phyloP scores from a whole-genome alignment of 2,888 invertebrate genomes.

The Theodoxus fluviatilis region DNA sequence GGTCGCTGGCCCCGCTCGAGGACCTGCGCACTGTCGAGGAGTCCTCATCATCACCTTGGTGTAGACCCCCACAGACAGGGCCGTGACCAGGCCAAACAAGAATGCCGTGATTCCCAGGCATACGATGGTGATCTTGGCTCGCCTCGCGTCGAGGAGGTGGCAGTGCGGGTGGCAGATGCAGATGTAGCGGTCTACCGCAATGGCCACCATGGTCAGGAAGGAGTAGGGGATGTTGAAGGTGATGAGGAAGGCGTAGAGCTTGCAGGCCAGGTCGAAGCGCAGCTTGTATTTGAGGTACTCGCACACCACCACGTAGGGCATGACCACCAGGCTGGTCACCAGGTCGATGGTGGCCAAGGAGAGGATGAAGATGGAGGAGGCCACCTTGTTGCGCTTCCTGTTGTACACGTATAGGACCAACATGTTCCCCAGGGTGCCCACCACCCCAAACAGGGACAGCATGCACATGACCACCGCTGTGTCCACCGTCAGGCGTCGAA shows the following conservation, averaged over 20 bases:
- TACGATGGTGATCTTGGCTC: conserved; percentile 26
- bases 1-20: no score
- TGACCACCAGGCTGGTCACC: conserved; percentile 38
- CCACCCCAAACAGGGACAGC: conserved; percentile 33
- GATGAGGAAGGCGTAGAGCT: conserved; percentile 54
- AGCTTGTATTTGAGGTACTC: conserved; percentile 41
- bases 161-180: conserved; percentile 57
- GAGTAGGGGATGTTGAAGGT: conserved; percentile 58
- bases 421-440: conserved; percentile 56
- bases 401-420: conserved; percentile 61
- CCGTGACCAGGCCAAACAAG: no score
- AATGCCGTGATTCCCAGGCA: no score
- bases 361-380: conserved; percentile 52
- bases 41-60: no score
- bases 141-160: conserved; percentile 29
- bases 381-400: conserved; percentile 50
- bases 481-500: no score
- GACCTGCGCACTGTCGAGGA: no score
- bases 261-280: conserved; percentile 46
- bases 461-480: conserved; percentile 39
- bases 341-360: conserved; percentile 40
- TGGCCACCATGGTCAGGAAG: conserved; percentile 59
- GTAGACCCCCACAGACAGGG: no score
- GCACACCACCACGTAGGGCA: conserved; percentile 40
- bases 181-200: conserved; percentile 59